phyloP scores from a whole-genome alignment of 2,888 invertebrate genomes.

The Meghimatium bilineatum region DNA sequence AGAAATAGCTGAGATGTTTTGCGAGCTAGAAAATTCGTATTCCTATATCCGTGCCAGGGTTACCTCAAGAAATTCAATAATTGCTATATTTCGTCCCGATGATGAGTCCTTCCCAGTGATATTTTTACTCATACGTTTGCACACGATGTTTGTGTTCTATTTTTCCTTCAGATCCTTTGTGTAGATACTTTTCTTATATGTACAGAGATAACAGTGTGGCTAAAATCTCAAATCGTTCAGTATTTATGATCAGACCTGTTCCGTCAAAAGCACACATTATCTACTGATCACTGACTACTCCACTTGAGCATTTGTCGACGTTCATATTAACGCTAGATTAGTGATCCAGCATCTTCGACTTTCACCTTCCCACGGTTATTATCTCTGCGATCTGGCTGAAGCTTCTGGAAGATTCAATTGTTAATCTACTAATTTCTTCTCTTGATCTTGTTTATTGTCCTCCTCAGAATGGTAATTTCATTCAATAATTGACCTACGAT shows the following conservation, averaged over 20 bases:
- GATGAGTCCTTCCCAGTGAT: too few relatives aligned
- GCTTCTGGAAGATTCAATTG: not conserved
- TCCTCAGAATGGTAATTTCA: not conserved
- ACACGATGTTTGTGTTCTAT: too few relatives aligned
- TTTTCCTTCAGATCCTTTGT: too few relatives aligned
- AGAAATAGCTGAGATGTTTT: too few relatives aligned
- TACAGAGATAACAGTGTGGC: not conserved
- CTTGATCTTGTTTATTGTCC: not conserved
- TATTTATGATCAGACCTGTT: not conserved
- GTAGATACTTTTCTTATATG: not conserved
- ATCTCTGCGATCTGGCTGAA: not conserved
- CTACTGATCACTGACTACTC: not conserved
- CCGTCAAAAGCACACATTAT: not conserved
- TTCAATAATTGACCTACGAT: too few relatives aligned
- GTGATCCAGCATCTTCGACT: not conserved
- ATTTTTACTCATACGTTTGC: too few relatives aligned
- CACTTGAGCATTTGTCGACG: not conserved
- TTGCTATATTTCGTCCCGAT: too few relatives aligned
- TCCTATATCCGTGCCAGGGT: too few relatives aligned
- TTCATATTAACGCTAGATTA: not conserved
- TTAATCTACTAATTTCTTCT: not conserved
- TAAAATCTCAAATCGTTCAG: constrained; percentile 22
- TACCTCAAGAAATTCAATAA: too few relatives aligned
- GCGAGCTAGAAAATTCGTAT: too few relatives aligned
- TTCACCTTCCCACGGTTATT: not conserved